Percentiles rank a stretch among this genome's conserved stretches.
Evolutionary conservation across 2,888 invertebrate species (phyloP).

Genomic region (Phyllotreta cruciferae): DNA sequence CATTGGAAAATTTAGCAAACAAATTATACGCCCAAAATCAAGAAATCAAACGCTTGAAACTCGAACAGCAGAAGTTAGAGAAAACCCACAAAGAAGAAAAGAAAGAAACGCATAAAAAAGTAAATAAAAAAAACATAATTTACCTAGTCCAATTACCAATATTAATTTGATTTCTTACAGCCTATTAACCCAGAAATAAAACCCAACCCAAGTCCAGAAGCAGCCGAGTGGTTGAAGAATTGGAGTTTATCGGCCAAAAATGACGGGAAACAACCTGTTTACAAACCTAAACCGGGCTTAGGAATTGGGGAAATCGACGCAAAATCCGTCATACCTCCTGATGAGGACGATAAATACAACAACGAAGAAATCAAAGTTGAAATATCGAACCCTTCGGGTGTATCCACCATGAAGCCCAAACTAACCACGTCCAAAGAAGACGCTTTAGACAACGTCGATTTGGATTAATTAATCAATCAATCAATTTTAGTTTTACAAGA

Average conservation of each 20-base stretch:
- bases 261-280: conserved; percentile 15
- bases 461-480: conserved; percentile 30
- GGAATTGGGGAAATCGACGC: conserved; percentile 60
- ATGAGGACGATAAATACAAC: conserved; percentile 20
- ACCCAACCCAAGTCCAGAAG: conserved; percentile 60
- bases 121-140: conserved; percentile 5
- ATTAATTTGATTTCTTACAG: conserved; percentile 35
- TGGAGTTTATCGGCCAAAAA: conserved; percentile 68
- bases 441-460: conserved; percentile 49
- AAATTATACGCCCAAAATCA: conserved; percentile 57
- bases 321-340: conserved; percentile 51
- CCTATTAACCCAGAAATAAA: not conserved
- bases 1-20: conserved; percentile 54
- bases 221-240: conserved; percentile 65
- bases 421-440: conserved; percentile 44
- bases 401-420: conserved; percentile 31
- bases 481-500: too few relatives aligned
- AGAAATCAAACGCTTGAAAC: conserved; percentile 53
- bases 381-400: conserved; percentile 6
- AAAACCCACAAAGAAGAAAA: conserved; percentile 37
- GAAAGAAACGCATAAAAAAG: conserved; percentile 17
- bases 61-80: conserved; percentile 32
- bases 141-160: not conserved
- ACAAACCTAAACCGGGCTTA: conserved; percentile 48
- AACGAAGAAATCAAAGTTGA: conserved; percentile 17